These are phyloP conservation scores for Aldrovandia affinis DNA, from an alignment of 2,797 vertebrate genomes.

Conservation along the genomic window DNA sequence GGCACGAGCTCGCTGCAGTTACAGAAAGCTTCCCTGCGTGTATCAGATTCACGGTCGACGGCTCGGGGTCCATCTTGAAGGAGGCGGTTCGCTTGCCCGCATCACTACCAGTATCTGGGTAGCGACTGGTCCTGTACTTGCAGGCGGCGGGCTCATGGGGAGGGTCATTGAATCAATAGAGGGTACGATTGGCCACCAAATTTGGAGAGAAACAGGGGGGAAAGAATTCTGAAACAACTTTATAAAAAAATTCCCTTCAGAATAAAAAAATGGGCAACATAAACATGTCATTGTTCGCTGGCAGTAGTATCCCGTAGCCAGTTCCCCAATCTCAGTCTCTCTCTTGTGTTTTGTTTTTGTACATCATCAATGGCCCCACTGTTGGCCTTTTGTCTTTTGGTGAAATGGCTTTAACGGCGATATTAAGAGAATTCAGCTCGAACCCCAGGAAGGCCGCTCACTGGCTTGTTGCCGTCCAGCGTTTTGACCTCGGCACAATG, in stretches of 20 bases:
- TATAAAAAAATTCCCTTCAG: background rate
- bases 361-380: background rate
- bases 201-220: too few species aligned
- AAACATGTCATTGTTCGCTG: background rate
- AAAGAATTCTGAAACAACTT: too few species aligned
- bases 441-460: background rate
- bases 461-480: background rate
- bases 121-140: too few species aligned
- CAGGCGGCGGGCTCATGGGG: too few species aligned
- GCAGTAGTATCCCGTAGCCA: background rate
- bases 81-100: too few species aligned
- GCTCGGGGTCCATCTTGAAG: too few species aligned
- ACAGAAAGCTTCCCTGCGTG: too few species aligned
- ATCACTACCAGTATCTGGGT: too few species aligned
- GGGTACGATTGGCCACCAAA: too few species aligned
- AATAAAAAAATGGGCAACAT: background rate
- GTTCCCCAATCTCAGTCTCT: background rate
- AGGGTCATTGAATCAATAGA: too few species aligned
- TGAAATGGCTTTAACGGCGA: background rate
- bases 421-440: background rate
- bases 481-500: background rate
- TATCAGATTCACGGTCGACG: too few species aligned
- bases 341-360: background rate
- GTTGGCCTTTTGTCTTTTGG: constrained; percentile 4
- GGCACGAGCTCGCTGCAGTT: too few species aligned